A percentile compares a stretch with the other conserved stretches of the same genome.
Evolutionary conservation across 2,113 vertebrate species (phyloP).

Genomic region (Ahaetulla prasina): DNA sequence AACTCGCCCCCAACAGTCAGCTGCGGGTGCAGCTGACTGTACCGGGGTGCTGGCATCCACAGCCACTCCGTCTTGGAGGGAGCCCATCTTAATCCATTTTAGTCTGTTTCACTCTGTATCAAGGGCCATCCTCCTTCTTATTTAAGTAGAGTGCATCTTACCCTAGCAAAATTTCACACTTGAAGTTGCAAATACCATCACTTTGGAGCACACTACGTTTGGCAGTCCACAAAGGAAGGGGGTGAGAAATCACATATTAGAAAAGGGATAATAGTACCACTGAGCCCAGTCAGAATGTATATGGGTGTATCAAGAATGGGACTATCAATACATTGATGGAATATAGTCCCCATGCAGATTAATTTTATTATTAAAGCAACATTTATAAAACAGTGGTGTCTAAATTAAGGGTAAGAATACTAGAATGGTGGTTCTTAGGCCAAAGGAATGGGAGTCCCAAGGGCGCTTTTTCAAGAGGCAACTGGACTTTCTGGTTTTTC

Average conservation of each 20-base stretch:
- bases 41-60: too few species aligned
- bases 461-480: too few species aligned
- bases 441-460: background rate
- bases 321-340: background rate
- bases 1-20: too few species aligned
- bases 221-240: background rate
- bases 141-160: background rate
- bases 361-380: background rate
- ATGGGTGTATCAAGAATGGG: background rate
- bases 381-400: background rate
- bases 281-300: background rate
- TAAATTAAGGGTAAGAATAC: background rate
- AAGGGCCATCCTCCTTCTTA: background rate
- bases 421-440: background rate
- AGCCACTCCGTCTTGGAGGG: too few species aligned
- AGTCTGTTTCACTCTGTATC: background rate
- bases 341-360: background rate
- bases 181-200: background rate
- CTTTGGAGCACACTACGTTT: background rate
- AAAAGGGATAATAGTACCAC: background rate
- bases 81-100: background rate
- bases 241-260: background rate
- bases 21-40: too few species aligned
- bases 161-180: background rate
- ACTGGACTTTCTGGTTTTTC: too few species aligned